These are phyloP conservation scores for Anguilla rostrata DNA, from an alignment of 2,113 vertebrate genomes.

Conservation along the genomic window DNA sequence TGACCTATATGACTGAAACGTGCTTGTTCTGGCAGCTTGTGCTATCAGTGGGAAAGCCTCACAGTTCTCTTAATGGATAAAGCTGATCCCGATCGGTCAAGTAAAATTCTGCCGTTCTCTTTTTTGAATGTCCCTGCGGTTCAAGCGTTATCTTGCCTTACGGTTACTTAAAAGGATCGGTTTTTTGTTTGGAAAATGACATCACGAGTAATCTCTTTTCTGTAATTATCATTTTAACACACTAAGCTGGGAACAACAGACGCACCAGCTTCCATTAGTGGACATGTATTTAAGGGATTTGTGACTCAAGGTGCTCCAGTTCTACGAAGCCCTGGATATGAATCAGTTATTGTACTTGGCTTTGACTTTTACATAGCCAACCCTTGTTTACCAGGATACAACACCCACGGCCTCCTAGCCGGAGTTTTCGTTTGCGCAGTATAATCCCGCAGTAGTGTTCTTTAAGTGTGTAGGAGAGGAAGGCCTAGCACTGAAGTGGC, in stretches of 20 bases:
- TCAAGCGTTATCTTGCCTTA: neutral
- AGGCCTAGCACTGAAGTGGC: neutral
- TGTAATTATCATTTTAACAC: constrained; percentile 3
- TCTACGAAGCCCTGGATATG: neutral
- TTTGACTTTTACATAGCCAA: neutral
- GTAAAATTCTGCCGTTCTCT: neutral
- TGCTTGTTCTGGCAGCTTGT: neutral
- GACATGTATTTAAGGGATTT: neutral
- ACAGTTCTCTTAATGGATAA: neutral
- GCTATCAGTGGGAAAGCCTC: neutral
- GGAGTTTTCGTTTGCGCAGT: neutral
- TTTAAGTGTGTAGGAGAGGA: neutral
- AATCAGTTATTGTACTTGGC: neutral
- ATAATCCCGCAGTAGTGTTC: neutral
- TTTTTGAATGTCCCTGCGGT: neutral
- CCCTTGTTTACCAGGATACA: neutral
- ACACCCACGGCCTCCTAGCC: neutral
- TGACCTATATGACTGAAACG: neutral
- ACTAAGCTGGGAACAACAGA: neutral
- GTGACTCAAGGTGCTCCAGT: neutral
- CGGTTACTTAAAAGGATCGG: neutral
- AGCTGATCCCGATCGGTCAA: neutral
- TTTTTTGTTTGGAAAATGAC: neutral
- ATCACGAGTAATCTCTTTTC: constrained; percentile 6
- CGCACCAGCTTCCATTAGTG: neutral